Evolutionary conservation across 2,797 vertebrate species (phyloP).

Genomic region (Glyptemys insculpta): DNA sequence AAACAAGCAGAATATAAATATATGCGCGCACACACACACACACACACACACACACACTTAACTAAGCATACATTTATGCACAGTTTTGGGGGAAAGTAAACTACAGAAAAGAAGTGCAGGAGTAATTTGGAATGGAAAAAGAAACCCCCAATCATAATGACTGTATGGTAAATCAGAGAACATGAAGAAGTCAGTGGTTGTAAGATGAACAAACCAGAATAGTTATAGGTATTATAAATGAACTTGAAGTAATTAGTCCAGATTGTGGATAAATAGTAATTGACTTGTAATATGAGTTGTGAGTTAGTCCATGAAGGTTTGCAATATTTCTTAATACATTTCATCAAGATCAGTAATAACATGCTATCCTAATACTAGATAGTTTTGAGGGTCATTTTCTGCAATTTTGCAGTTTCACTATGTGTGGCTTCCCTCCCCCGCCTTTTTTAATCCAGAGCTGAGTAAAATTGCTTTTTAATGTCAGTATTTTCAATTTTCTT

Average conservation of each 20-base stretch:
- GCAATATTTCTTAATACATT: neutral
- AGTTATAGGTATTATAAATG: neutral
- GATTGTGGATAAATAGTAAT: neutral
- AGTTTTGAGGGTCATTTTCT: neutral
- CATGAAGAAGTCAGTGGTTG: neutral
- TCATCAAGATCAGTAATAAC: neutral
- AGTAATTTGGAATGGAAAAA: neutral
- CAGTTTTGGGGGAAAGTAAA: neutral
- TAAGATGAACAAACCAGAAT: neutral
- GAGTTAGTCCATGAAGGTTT: neutral
- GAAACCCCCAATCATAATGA: neutral
- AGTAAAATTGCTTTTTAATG: neutral
- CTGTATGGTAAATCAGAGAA: neutral
- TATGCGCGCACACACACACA: neutral
- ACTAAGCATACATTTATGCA: neutral
- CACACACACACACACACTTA: rapidly evolving
- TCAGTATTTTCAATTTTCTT: neutral
- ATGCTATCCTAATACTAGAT: neutral
- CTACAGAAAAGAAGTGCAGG: neutral
- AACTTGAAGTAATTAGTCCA: neutral
- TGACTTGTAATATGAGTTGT: neutral
- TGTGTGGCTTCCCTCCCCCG: neutral
- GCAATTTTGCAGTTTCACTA: neutral
- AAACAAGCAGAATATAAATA: too few species aligned
- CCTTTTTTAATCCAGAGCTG: neutral